These are phyloP conservation scores for Proterorhinus semilunaris DNA, from an alignment of 2,113 vertebrate genomes.

Conservation along the genomic window DNA sequence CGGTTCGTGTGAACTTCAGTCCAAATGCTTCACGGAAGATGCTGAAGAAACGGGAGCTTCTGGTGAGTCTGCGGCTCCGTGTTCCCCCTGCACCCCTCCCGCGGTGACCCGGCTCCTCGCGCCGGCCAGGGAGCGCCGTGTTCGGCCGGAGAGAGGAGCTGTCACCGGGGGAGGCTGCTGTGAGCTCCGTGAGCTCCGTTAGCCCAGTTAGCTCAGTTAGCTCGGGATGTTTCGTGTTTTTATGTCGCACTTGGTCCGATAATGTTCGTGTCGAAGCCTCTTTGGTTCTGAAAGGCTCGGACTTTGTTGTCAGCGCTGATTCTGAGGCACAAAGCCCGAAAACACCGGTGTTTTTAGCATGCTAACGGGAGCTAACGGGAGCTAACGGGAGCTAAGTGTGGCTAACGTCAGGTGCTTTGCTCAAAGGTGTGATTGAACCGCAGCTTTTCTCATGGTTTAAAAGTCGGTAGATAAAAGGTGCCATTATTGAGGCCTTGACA, in stretches of 20 bases:
- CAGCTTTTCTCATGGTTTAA: neutral
- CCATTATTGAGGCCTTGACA: too few relatives aligned
- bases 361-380: neutral
- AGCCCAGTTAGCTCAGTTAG: neutral
- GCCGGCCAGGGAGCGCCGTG: slow-evolving; percentile 8
- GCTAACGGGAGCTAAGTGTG: neutral
- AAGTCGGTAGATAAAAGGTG: too few relatives aligned
- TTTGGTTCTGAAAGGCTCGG: fast-evolving
- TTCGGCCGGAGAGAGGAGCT: slow-evolving; percentile 25
- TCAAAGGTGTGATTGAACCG: neutral
- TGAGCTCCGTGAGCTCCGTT: slow-evolving; percentile 1
- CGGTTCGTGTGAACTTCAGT: neutral
- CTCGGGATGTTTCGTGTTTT: neutral
- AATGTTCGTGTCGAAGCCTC: neutral
- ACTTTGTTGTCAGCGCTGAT: neutral
- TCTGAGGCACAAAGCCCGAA: neutral
- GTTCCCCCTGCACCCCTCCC: neutral
- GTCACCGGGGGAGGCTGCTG: slow-evolving; percentile 11
- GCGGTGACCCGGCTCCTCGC: neutral
- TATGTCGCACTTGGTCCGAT: neutral
- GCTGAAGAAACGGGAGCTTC: slow-evolving; percentile 73
- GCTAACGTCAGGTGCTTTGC: slow-evolving; percentile 5
- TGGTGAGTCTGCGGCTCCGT: slow-evolving; percentile 71
- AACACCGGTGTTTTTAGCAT: neutral
- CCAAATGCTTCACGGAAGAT: slow-evolving; percentile 71